A percentile compares a stretch with the other conserved stretches of the same genome.
Conservation (phyloP, 2,113 vertebrate species). For the Charadrius vociferus region DNA sequence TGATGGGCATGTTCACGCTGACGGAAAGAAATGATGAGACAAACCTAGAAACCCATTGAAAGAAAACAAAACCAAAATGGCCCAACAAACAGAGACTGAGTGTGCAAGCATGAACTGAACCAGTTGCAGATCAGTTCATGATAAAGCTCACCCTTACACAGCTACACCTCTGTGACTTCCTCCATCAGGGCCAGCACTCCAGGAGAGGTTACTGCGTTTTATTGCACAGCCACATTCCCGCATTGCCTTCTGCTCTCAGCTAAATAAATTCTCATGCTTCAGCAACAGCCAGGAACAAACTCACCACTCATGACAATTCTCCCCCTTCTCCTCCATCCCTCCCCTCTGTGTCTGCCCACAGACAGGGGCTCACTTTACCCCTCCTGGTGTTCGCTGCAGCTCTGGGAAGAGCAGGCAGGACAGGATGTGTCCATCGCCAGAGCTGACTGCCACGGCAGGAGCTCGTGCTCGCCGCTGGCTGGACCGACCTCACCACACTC, state of each 20-base stretch:
- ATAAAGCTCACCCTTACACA: neutral
- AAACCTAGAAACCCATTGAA: neutral
- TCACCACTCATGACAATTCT: neutral
- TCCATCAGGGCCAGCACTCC: neutral
- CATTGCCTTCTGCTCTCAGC: neutral
- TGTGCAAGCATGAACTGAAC: neutral
- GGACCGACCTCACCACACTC: neutral
- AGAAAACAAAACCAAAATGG: neutral
- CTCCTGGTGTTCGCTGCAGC: neutral
- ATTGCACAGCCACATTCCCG: neutral
- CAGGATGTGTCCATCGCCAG: neutral
- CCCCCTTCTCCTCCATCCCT: neutral
- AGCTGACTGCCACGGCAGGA: neutral
- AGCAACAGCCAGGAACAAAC: neutral
- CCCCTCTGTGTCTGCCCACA: neutral
- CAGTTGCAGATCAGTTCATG: neutral
- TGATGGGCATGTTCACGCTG: neutral
- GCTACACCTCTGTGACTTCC: neutral
- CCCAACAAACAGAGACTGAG: neutral
- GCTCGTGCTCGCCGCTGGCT: accelerated
- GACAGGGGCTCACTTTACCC: neutral
- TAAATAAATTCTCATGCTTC: neutral
- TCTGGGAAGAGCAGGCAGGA: neutral
- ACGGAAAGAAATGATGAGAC: neutral
- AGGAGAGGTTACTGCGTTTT: neutral